phyloP scores from a whole-genome alignment of 2,888 invertebrate species.

The Noctua janthe region DNA sequence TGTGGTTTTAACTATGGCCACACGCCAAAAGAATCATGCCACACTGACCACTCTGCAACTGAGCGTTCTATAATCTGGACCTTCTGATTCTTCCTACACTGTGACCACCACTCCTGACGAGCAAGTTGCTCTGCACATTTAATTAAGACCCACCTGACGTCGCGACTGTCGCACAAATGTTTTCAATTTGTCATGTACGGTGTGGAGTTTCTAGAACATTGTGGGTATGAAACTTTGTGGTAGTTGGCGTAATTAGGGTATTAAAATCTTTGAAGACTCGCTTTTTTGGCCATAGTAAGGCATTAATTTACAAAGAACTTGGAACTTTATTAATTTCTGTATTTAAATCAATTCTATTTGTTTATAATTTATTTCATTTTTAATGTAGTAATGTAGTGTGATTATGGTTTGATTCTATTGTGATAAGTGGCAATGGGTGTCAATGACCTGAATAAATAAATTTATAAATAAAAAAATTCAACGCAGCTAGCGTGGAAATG shows the following conservation, averaged over 20 bases:
- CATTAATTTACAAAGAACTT: neutral
- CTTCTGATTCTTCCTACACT: slow-evolving; percentile 23
- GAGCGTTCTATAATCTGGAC: neutral
- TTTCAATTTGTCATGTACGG: slow-evolving; percentile 53
- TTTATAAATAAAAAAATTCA: no score
- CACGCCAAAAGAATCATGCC: neutral
- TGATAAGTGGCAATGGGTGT: no score
- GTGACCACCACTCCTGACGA: slow-evolving; percentile 23
- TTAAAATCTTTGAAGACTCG: neutral
- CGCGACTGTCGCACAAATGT: slow-evolving; percentile 48
- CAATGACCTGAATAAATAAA: no score
- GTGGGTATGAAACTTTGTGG: neutral
- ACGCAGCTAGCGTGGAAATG: no score
- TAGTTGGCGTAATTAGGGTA: neutral
- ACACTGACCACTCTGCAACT: neutral
- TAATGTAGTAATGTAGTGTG: no score
- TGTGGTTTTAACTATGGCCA: no score
- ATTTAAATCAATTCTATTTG: no score
- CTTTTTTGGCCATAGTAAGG: neutral
- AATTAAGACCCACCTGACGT: slow-evolving; percentile 57
- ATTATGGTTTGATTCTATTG: no score
- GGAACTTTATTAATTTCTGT: no score
- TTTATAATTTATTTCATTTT: no score
- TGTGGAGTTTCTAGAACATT: slow-evolving; percentile 27
- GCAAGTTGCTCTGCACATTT: slow-evolving; percentile 54